Conservation (phyloP, 2,888 invertebrate species). For the Dolomedes plantarius region DNA sequence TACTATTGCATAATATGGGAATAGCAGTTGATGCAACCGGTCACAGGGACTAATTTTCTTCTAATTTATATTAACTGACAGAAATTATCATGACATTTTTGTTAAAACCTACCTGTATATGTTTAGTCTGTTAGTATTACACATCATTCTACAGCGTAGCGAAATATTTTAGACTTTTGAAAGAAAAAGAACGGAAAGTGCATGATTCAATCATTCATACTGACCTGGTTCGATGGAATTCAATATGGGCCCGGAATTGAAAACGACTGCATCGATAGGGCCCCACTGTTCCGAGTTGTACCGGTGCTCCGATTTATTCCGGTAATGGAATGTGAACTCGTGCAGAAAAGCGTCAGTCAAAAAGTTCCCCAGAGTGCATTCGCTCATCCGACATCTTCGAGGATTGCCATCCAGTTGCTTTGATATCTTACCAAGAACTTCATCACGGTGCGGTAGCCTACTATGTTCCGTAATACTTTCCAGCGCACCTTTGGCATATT, state of each 20-base stretch:
- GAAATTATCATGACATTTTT: too few relatives aligned
- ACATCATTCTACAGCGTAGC: too few relatives aligned
- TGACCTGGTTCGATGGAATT: slow-evolving; percentile 80
- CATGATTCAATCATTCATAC: too few relatives aligned
- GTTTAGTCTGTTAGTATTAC: too few relatives aligned
- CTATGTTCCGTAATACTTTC: background rate
- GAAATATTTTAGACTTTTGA: too few relatives aligned
- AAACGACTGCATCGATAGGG: slow-evolving; percentile 84
- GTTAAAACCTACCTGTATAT: too few relatives aligned
- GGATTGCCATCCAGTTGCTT: slow-evolving; percentile 10
- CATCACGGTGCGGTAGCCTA: slow-evolving; percentile 15
- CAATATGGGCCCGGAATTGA: slow-evolving; percentile 87
- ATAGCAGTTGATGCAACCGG: too few relatives aligned
- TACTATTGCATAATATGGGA: too few relatives aligned
- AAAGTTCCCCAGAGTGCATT: slow-evolving; percentile 91
- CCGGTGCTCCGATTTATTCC: slow-evolving; percentile 48
- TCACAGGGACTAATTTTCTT: too few relatives aligned
- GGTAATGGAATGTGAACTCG: slow-evolving; percentile 15
- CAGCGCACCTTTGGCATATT: background rate
- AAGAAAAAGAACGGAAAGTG: too few relatives aligned
- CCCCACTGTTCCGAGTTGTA: slow-evolving; percentile 81
- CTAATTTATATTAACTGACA: too few relatives aligned
- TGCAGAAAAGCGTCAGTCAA: slow-evolving; percentile 84
- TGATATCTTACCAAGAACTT: background rate
- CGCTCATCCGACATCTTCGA: slow-evolving; percentile 81